A percentile compares a stretch with the other conserved stretches of the same genome.
These are phyloP conservation scores for Hyaena hyaena DNA, from an alignment of 2,113 vertebrate genomes.

Conservation along the genomic window DNA sequence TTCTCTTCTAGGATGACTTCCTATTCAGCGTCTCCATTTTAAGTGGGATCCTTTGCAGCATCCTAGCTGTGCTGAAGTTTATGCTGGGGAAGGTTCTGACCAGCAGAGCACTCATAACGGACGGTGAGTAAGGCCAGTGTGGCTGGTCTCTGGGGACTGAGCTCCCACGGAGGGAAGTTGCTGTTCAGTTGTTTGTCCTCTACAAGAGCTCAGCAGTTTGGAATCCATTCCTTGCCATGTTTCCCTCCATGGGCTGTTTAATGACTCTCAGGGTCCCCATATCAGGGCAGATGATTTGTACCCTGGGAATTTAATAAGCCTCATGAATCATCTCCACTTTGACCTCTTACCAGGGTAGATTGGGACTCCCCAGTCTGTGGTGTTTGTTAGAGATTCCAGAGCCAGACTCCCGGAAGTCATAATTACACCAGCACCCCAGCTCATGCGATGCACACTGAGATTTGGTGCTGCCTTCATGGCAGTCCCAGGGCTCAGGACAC, in stretches of 20 bases:
- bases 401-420: neutral
- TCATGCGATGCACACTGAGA: accelerated
- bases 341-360: neutral
- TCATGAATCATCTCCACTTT: neutral
- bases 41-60: slow-evolving; percentile 94
- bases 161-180: too few relatives aligned
- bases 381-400: neutral
- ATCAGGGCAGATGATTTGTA: neutral
- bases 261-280: neutral
- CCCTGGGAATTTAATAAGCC: neutral
- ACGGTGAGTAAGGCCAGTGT: slow-evolving; percentile 88
- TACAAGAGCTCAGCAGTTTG: neutral
- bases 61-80: slow-evolving; percentile 95
- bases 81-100: slow-evolving; percentile 97
- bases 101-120: slow-evolving; percentile 97
- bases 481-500: neutral
- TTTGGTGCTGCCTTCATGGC: neutral
- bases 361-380: neutral
- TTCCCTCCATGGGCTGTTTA: neutral
- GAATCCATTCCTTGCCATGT: too few relatives aligned
- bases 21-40: slow-evolving; percentile 97
- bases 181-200: neutral
- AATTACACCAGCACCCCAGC: neutral
- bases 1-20: slow-evolving; percentile 93
- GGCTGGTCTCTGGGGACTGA: neutral